A percentile compares a stretch with the other conserved stretches of the same genome.
Conservation (phyloP, 2,888 invertebrate species). For the Sinhomidia bicolor region DNA sequence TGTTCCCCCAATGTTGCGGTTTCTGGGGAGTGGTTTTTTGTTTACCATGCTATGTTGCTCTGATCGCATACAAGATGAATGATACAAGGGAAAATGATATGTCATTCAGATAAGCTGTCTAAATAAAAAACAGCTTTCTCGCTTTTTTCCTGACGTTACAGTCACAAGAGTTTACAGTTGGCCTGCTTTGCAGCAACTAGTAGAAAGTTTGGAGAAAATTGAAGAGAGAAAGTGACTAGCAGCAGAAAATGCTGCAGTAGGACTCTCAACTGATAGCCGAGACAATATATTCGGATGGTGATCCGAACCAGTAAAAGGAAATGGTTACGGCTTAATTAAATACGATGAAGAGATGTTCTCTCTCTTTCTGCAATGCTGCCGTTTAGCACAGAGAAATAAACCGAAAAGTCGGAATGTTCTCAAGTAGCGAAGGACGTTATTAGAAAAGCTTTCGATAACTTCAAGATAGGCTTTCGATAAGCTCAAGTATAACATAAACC, state of each 20-base stretch:
- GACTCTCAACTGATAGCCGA: conserved; percentile 44
- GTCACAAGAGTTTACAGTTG: conserved; percentile 7
- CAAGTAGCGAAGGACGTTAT: neutral
- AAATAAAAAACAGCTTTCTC: neutral
- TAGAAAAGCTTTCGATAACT: too few relatives aligned
- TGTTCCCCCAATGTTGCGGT: too few relatives aligned
- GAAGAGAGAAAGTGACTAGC: conserved; percentile 42
- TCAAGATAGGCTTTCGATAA: too few relatives aligned
- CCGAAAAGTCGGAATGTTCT: too few relatives aligned
- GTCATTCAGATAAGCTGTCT: conserved; percentile 40
- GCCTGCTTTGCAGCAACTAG: conserved; percentile 32
- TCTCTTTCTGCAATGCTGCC: neutral
- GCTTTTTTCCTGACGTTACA: neutral
- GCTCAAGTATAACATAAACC: too few relatives aligned
- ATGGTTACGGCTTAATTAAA: conserved; percentile 76
- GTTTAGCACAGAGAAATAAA: too few relatives aligned
- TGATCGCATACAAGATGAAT: conserved; percentile 42
- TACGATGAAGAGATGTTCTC: conserved; percentile 54
- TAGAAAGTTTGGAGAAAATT: conserved; percentile 12
- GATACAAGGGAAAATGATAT: conserved; percentile 37
- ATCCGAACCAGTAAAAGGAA: conserved; percentile 72
- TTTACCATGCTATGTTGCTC: neutral
- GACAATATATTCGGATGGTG: conserved; percentile 70
- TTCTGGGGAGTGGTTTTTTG: too few relatives aligned
- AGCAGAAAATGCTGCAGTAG: neutral